Conservation (phyloP, 2,113 vertebrate species). For the Mus spicilegus region DNA sequence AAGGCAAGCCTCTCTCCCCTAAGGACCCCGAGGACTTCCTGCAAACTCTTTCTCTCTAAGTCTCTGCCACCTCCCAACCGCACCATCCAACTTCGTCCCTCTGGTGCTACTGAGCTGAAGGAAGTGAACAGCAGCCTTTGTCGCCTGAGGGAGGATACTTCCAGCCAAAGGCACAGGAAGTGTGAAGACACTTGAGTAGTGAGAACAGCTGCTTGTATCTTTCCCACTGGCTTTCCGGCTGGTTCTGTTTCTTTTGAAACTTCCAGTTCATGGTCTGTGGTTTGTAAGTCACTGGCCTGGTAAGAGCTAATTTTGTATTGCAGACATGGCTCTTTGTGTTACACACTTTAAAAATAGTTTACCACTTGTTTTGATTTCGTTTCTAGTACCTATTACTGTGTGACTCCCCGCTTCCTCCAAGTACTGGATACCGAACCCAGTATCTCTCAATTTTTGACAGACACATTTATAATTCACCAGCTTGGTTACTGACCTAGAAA, state of each 20-base stretch:
- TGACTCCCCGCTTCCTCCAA: too few relatives aligned
- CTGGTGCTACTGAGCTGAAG: neutral
- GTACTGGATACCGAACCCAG: neutral
- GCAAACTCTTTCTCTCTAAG: neutral
- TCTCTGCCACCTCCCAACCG: neutral
- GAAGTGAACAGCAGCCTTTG: neutral
- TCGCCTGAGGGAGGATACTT: neutral
- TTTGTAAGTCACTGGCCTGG: neutral
- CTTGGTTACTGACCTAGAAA: neutral
- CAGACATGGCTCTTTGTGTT: neutral
- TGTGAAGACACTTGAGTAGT: neutral
- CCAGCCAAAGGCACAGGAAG: neutral
- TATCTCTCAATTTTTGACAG: neutral
- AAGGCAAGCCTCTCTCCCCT: neutral
- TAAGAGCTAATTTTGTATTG: slow-evolving; percentile 12
- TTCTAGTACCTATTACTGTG: neutral
- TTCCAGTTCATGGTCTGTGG: neutral
- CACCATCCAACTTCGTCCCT: neutral
- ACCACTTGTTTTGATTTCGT: neutral
- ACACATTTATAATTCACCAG: neutral
- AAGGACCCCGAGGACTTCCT: neutral
- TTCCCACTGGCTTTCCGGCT: neutral
- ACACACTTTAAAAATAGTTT: slow-evolving; percentile 38
- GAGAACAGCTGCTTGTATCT: neutral
- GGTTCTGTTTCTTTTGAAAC: slow-evolving; percentile 1